These are phyloP conservation scores for Euzetes globulus DNA, from an alignment of 2,888 invertebrate genomes.

Conservation along the genomic window DNA sequence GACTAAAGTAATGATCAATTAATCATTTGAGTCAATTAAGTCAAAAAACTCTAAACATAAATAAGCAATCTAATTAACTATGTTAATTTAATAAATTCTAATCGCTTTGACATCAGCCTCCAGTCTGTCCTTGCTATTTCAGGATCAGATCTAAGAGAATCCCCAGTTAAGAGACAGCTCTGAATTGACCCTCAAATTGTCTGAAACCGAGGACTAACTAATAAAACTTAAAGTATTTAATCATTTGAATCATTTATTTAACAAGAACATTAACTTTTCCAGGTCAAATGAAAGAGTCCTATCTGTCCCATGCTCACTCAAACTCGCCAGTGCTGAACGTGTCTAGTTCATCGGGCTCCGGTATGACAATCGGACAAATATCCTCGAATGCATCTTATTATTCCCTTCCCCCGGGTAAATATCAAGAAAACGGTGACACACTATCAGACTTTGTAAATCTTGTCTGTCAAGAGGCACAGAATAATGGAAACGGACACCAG, in stretches of 20 bases:
- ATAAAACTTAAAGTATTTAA: too few species aligned
- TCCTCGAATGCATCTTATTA: conserved; percentile 1
- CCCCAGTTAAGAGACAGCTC: too few species aligned
- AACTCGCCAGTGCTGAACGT: conserved; percentile 5
- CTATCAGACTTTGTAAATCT: conserved; percentile 93
- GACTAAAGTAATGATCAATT: background rate
- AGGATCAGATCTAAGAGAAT: too few species aligned
- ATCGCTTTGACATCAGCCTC: too few species aligned
- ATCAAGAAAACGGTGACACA: conserved; percentile 79
- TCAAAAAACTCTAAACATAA: too few species aligned
- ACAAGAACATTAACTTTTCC: too few species aligned
- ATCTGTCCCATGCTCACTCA: conserved; percentile 2
- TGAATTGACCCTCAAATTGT: too few species aligned
- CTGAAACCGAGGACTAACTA: too few species aligned
- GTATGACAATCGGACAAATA: background rate
- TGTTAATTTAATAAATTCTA: too few species aligned
- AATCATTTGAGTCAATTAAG: background rate
- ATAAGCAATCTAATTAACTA: too few species aligned
- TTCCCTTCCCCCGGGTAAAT: conserved; percentile 51
- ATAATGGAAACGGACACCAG: conserved; percentile 46
- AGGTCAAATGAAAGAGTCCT: background rate
- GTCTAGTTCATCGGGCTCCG: background rate
- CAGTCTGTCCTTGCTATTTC: too few species aligned
- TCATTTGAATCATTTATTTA: too few species aligned
- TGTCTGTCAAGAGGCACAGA: conserved; percentile 85